phyloP scores from a whole-genome alignment of 2,888 invertebrate species.

The Drosophila kanekoi region DNA sequence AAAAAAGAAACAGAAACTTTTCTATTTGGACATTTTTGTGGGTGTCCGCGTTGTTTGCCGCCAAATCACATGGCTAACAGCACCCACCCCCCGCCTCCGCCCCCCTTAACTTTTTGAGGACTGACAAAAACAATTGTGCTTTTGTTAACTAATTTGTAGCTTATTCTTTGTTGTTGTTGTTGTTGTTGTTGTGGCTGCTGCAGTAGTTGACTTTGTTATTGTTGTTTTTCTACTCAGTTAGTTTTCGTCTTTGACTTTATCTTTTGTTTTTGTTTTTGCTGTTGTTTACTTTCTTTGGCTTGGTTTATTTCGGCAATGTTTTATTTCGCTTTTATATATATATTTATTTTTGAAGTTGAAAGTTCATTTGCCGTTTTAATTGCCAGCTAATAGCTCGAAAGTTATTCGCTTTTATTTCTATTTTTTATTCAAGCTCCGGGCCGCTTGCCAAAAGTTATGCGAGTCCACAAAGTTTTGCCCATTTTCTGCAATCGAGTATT shows the following conservation, averaged over 20 bases:
- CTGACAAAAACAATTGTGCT: constrained; percentile 60
- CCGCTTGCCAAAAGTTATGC: constrained; percentile 35
- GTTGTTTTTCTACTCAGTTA: constrained; percentile 22
- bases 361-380: constrained; percentile 80
- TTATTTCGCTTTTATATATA: constrained; percentile 11
- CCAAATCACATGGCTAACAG: constrained; percentile 44
- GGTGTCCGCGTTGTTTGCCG: constrained; percentile 64
- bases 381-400: constrained; percentile 77
- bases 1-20: constrained; percentile 59
- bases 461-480: constrained; percentile 9
- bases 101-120: constrained; percentile 6
- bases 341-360: constrained; percentile 51
- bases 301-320: constrained; percentile 59
- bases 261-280: constrained; percentile 56
- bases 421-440: constrained; percentile 32
- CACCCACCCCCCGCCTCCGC: constrained; percentile 18
- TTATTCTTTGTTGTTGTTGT: constrained; percentile 42
- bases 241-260: constrained; percentile 54
- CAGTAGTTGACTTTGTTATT: constrained; percentile 25
- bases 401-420: constrained; percentile 48
- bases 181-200: constrained; percentile 17
- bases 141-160: constrained; percentile 78
- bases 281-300: constrained; percentile 76
- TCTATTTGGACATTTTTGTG: constrained; percentile 61
- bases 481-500: constrained; percentile 41